Percentiles rank a stretch among this genome's conserved stretches.
phyloP scores from a whole-genome alignment of 2,797 vertebrate genomes.

The Hozukius guyotensis region DNA sequence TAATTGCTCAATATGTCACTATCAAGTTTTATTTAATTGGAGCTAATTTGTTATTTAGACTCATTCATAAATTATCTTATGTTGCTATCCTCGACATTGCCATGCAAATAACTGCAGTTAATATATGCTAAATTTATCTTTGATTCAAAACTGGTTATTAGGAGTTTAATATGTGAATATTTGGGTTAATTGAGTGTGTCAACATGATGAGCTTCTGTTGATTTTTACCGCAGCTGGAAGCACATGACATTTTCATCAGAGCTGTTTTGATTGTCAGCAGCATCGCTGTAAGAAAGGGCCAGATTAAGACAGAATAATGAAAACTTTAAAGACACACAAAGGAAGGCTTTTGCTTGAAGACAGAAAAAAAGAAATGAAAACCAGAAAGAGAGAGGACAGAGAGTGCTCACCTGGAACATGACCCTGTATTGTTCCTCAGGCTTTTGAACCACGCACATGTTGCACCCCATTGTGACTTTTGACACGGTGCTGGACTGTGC shows the following conservation, averaged over 20 bases:
- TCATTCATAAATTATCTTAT: neutral
- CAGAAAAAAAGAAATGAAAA: neutral
- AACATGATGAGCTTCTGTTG: neutral
- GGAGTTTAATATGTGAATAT: neutral
- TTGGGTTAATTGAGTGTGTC: slow-evolving; percentile 1
- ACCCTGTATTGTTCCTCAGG: slow-evolving; percentile 92
- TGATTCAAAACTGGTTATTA: neutral
- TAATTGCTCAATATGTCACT: neutral
- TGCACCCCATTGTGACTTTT: slow-evolving; percentile 88
- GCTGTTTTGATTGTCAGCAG: slow-evolving; percentile 16
- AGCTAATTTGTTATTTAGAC: neutral
- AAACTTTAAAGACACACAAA: slow-evolving; percentile 5
- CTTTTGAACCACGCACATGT: slow-evolving; percentile 93
- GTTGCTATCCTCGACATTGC: neutral
- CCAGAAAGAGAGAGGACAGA: neutral
- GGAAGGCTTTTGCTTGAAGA: neutral
- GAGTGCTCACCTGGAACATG: slow-evolving; percentile 91
- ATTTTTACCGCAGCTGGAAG: slow-evolving; percentile 5
- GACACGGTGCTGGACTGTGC: slow-evolving; percentile 13
- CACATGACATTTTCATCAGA: neutral
- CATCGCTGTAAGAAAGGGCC: neutral
- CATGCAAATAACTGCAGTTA: neutral
- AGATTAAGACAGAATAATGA: neutral
- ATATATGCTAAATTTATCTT: neutral
- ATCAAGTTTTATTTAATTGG: neutral